phyloP scores from a whole-genome alignment of 2,113 vertebrate genomes.

The Eurypyga helias region DNA sequence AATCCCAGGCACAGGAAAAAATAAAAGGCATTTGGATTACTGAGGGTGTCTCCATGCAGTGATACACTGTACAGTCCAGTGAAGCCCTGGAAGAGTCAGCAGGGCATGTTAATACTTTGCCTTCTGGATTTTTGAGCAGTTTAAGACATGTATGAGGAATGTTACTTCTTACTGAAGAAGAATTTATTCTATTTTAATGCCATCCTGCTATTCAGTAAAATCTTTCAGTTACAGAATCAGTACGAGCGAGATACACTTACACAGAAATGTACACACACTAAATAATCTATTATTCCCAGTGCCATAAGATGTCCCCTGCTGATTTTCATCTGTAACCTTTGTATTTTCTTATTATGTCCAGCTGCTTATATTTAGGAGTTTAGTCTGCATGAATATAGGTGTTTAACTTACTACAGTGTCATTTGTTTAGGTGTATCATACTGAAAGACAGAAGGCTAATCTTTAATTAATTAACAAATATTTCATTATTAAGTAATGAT shows the following conservation, averaged over 20 bases:
- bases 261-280: neutral
- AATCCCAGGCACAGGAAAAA: neutral
- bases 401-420: neutral
- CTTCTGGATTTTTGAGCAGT: neutral
- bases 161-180: neutral
- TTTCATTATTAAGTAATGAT: neutral
- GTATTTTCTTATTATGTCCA: neutral
- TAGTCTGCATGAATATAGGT: neutral
- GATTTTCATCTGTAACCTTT: neutral
- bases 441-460: neutral
- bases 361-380: neutral
- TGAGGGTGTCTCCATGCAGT: neutral
- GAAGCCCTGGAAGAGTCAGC: neutral
- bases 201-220: neutral
- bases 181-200: neutral
- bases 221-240: neutral
- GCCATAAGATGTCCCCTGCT: neutral
- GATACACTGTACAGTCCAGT: neutral
- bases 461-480: neutral
- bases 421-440: neutral
- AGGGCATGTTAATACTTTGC: neutral
- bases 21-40: neutral
- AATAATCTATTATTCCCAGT: neutral
- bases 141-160: neutral
- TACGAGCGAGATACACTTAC: neutral